A percentile compares a stretch with the other conserved stretches of the same genome.
Evolutionary conservation across 2,888 invertebrate species (phyloP).

Genomic region (Osmoderma eremita): DNA sequence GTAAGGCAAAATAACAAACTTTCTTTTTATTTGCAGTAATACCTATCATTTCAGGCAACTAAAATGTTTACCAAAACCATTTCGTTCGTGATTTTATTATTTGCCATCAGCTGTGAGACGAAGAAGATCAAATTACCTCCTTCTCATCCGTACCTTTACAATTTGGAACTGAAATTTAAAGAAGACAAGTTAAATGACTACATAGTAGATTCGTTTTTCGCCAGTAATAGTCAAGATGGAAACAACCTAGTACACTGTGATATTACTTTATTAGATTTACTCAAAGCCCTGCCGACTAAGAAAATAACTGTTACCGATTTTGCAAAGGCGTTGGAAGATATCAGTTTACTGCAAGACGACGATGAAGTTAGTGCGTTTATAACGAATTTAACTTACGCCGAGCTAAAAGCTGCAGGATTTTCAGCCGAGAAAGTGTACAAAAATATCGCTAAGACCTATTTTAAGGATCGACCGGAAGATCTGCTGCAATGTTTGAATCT

Average conservation of each 20-base stretch:
- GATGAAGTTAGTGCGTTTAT: conserved; percentile 28
- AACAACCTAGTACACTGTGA: conserved; percentile 40
- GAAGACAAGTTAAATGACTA: conserved; percentile 44
- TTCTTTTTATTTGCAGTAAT: neutral
- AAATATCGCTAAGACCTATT: conserved; percentile 38
- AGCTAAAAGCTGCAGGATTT: conserved; percentile 29
- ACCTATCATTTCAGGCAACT: conserved; percentile 4
- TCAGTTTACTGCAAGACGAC: conserved; percentile 30
- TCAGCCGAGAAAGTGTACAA: conserved; percentile 31
- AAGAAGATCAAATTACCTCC: conserved; percentile 32
- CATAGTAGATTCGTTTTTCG: conserved; percentile 42
- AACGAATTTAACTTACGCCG: conserved; percentile 28
- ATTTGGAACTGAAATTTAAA: conserved; percentile 39
- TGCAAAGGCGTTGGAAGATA: conserved; percentile 18
- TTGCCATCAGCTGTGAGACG: conserved; percentile 9
- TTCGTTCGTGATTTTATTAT: conserved; percentile 20
- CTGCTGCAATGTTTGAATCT: conserved; percentile 38
- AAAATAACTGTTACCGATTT: conserved; percentile 36
- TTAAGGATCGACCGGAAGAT: conserved; percentile 33
- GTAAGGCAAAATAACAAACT: conserved; percentile 14
- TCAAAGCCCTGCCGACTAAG: conserved; percentile 38
- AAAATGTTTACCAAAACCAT: conserved; percentile 11
- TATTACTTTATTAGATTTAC: conserved; percentile 37
- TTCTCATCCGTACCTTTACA: conserved; percentile 38
- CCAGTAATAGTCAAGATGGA: conserved; percentile 28